A percentile compares a stretch with the other conserved stretches of the same genome.
These are phyloP conservation scores for Dicyrtomina minuta DNA, from an alignment of 2,888 invertebrate species.

Conservation along the genomic window DNA sequence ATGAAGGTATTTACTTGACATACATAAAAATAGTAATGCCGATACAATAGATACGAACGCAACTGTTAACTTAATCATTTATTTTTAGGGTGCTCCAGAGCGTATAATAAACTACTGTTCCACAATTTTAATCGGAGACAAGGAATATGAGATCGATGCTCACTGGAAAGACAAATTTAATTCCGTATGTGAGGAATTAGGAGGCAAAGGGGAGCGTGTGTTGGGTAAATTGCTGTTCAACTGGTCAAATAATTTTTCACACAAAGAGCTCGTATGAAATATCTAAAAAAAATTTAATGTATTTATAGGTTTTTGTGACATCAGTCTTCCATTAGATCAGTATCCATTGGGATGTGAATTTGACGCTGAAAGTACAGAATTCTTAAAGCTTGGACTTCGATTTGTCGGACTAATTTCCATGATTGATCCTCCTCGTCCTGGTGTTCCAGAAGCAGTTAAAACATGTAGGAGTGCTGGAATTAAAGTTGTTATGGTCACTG, in stretches of 20 bases:
- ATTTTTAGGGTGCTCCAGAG: constrained; percentile 67
- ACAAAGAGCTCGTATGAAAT: too few species aligned
- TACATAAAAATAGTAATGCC: too few species aligned
- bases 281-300: neutral
- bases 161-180: constrained; percentile 93
- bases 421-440: constrained; percentile 97
- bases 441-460: constrained; percentile 95
- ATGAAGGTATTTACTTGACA: too few species aligned
- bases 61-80: too few species aligned
- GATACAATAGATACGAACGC: too few species aligned
- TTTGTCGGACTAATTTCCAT: constrained; percentile 97
- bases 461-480: constrained; percentile 97
- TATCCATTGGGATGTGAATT: constrained; percentile 90
- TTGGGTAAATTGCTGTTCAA: too few species aligned
- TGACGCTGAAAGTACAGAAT: constrained; percentile 65
- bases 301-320: constrained; percentile 83
- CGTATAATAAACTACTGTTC: constrained; percentile 87
- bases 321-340: constrained; percentile 82
- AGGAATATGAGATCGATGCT: constrained; percentile 85
- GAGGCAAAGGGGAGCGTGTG: too few species aligned
- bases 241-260: too few species aligned
- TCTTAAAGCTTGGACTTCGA: too few species aligned
- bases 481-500: constrained; percentile 79
- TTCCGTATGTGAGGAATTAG: too few species aligned
- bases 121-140: constrained; percentile 88